A percentile compares a stretch with the other conserved stretches of the same genome.
These are phyloP conservation scores for Chanos chanos DNA, from an alignment of 2,797 vertebrate genomes.

Conservation along the genomic window DNA sequence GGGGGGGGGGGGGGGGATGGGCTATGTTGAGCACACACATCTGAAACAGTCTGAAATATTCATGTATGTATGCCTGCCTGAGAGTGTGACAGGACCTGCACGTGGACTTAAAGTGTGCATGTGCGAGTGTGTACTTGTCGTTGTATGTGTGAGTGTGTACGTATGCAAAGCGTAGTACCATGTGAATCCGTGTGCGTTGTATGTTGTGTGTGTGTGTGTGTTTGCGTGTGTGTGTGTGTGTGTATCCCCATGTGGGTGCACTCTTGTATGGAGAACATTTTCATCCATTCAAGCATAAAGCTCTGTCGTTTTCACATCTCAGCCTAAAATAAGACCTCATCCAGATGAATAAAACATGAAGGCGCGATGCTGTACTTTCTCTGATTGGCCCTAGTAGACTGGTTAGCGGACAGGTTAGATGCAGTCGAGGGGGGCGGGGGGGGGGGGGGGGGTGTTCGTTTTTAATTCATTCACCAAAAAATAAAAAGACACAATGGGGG, in stretches of 20 bases:
- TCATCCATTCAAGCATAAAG: constrained; percentile 17
- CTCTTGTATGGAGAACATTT: background rate
- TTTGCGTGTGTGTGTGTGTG: constrained; percentile 7
- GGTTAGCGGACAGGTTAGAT: constrained; percentile 23
- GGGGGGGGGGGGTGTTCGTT: constrained; percentile 1
- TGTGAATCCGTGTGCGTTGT: background rate
- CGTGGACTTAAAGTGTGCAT: background rate
- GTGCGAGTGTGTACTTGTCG: background rate
- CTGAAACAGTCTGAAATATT: constrained; percentile 70
- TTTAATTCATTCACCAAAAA: constrained; percentile 1
- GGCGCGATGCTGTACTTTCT: constrained; percentile 3
- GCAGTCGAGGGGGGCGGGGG: constrained; percentile 6
- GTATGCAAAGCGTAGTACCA: background rate
- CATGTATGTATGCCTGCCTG: constrained; percentile 62
- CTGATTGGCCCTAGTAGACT: constrained; percentile 8
- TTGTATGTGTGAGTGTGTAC: background rate
- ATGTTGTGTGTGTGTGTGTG: background rate
- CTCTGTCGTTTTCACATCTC: constrained; percentile 11
- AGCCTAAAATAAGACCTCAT: constrained; percentile 31
- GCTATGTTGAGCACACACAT: constrained; percentile 49
- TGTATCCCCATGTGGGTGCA: background rate
- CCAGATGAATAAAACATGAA: constrained; percentile 40
- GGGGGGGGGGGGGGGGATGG: constrained; percentile 30
- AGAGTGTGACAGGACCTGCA: constrained; percentile 51
- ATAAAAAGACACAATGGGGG: constrained; percentile 20